Conservation (phyloP, 2,113 vertebrate species). For the Entosphenus tridentatus region DNA sequence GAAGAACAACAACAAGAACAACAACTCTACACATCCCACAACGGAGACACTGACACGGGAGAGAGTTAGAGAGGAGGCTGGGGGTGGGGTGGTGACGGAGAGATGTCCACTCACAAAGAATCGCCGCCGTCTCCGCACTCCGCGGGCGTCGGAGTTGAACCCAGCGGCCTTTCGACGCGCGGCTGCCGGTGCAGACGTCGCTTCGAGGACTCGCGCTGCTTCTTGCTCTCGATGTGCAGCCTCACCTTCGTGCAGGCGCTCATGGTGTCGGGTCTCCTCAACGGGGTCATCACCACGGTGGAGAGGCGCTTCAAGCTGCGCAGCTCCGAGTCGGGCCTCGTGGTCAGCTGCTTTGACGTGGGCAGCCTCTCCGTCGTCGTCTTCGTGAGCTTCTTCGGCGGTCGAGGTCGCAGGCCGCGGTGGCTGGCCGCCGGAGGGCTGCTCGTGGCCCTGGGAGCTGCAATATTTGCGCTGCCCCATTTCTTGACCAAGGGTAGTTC, state of each 20-base stretch:
- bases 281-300: constrained; percentile 70
- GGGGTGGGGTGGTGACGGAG: too few relatives aligned
- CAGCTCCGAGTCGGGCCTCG: constrained; percentile 67
- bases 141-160: too few relatives aligned
- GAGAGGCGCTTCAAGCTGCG: constrained; percentile 67
- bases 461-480: constrained; percentile 66
- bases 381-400: constrained; percentile 82
- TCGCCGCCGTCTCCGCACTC: too few relatives aligned
- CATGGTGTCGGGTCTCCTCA: constrained; percentile 72
- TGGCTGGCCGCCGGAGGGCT: constrained; percentile 81
- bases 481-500: constrained; percentile 21
- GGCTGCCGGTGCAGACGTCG: too few relatives aligned
- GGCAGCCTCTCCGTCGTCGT: constrained; percentile 57
- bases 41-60: too few relatives aligned
- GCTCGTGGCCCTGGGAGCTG: constrained; percentile 54
- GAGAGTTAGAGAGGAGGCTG: too few relatives aligned
- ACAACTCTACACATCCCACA: too few relatives aligned
- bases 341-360: constrained; percentile 78
- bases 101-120: too few relatives aligned
- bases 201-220: too few relatives aligned
- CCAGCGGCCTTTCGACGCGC: too few relatives aligned
- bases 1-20: too few relatives aligned
- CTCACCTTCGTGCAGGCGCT: constrained; percentile 25
- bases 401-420: constrained; percentile 54
- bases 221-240: too few relatives aligned